Percentiles rank a stretch among this genome's conserved stretches.
Evolutionary conservation across 2,797 vertebrate species (phyloP).

Genomic region (Coracias cyanogaster): DNA sequence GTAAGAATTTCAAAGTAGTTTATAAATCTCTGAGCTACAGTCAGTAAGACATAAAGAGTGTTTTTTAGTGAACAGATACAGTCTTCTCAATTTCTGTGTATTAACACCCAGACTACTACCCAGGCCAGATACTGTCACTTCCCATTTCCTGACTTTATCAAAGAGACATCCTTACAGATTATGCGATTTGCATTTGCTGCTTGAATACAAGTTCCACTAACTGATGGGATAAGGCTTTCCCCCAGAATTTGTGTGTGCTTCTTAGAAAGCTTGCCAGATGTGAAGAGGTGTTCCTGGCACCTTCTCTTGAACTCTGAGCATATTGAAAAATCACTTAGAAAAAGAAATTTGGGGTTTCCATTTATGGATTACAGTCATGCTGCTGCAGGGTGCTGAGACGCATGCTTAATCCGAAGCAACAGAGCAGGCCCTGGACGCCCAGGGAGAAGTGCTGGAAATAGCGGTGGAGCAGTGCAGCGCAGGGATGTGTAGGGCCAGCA

Average conservation of each 20-base stretch:
- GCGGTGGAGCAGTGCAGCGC: fast-evolving
- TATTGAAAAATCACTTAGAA: neutral
- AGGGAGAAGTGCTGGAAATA: neutral
- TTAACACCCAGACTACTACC: neutral
- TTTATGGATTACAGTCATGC: neutral
- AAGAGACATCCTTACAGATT: neutral
- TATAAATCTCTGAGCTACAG: neutral
- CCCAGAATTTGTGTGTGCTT: neutral
- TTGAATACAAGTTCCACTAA: neutral
- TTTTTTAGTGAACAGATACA: neutral
- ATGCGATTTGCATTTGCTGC: neutral
- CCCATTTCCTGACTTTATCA: neutral
- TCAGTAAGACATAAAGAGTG: neutral
- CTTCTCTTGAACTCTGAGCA: neutral
- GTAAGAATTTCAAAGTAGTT: neutral
- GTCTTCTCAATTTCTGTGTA: neutral
- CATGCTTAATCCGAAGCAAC: neutral
- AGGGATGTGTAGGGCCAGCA: neutral
- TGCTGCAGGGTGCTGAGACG: neutral
- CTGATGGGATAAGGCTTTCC: neutral
- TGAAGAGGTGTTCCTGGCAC: neutral
- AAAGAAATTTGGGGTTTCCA: neutral
- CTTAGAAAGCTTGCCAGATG: neutral
- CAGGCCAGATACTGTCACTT: neutral
- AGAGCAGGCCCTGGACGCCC: neutral